Evolutionary conservation across 1,140 invertebrate species (phyloP), one percentile per base, ranked within the genome.

Genomic region (Calephelis virginiensis): DNA sequence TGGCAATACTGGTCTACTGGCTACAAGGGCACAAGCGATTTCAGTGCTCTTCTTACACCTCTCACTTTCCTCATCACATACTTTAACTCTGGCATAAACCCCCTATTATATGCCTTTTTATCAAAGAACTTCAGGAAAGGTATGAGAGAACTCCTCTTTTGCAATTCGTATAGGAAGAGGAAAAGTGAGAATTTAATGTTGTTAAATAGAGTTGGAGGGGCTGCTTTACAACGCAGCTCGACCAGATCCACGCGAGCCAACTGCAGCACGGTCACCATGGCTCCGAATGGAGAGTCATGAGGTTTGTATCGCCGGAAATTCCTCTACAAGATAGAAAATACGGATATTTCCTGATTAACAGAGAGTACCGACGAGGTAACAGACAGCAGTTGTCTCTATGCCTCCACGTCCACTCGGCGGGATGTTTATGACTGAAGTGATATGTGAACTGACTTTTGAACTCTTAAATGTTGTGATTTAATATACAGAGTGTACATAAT

Each of bases 71-170:
- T 97, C 50, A 93, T 97, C 70, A 94, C 96, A 47, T 97, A 97
- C 78, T 94, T 95, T 83, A 97, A 97, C 92, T 96, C 95, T 11
- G 96, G 95, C 45, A 93, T 97, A 65, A 97, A 97, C 89, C 96
- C 96, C 1, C 88, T 97, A 50, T 92, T 97, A 6, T 97, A 97
- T 85, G 96, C 96, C 3, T 95, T 97, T 80, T 92, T 97, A 53
- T 97, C 96, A 0, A 94, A 95, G 62, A 96, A 96, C 78, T 96
- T 96, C 80, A 92, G 94, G 61, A 94, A 94, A 78, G 94, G 94
- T 6, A 95, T 95, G 94, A 88, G 92, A 47, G 94, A 95, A 78
- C 86, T 95, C 11, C 70, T 95, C 6, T 91, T 93, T 59, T 95
- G 94, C 78, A 88, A 83, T 38, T 90, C 82, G 65, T 80, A 86